Evolutionary conservation across 2,797 vertebrate species (phyloP).

Genomic region (Pangasius larnaudii): DNA sequence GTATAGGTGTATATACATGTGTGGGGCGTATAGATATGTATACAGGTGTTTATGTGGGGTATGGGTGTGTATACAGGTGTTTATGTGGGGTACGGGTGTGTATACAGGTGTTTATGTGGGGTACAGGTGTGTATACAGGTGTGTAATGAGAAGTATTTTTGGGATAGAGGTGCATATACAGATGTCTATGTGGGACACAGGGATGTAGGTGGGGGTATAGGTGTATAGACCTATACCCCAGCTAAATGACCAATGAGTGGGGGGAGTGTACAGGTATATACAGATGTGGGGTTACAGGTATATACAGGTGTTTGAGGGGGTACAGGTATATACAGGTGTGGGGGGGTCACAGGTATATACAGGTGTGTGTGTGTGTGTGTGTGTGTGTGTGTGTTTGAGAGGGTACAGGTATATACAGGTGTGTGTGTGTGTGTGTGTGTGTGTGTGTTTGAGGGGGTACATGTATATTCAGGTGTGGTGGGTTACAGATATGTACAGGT

Average conservation of each 20-base stretch:
- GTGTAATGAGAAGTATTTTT: slow-evolving; percentile 75
- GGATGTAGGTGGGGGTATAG: slow-evolving; percentile 68
- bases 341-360: too few species aligned
- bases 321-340: too few species aligned
- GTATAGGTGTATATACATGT: slow-evolving; percentile 74
- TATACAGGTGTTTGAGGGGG: neutral
- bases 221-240: slow-evolving; percentile 62
- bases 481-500: neutral
- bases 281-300: neutral
- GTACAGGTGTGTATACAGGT: neutral
- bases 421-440: neutral
- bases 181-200: too few species aligned
- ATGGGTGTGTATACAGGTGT: neutral
- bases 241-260: neutral
- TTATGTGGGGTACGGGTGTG: neutral
- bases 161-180: neutral
- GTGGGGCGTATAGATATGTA: neutral
- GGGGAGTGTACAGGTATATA: too few species aligned
- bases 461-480: neutral
- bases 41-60: neutral
- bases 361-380: neutral
- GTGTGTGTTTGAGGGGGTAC: neutral
- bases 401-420: neutral
- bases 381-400: neutral
- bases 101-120: neutral